Base-by-base conservation (phyloP, 2,113 vertebrate genomes). In the Myrmophylax atrothorax region DNA sequence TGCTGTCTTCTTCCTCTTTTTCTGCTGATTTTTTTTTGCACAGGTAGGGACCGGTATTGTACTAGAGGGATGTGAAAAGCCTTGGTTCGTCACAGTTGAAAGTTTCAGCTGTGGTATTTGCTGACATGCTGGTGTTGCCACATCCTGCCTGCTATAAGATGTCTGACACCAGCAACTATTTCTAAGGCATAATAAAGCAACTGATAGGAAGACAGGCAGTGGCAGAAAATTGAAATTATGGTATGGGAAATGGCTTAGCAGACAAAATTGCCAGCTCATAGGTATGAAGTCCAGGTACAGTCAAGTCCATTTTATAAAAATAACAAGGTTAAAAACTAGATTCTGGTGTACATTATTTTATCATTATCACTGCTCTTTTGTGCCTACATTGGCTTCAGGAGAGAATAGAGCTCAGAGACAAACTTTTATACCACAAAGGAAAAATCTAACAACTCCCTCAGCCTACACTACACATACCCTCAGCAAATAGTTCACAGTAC, bases 131-230 rank as follows among this genome's bases (percentile, higher is more conserved):
- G 1, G 25, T 31, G 63, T 17, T 19, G 49, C 58, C 77, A 68
- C 0, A 0, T 75, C 4, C 5, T 3, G 3, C 58, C 66, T n/a
- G 50, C 50, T 10, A 0, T 8, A 26, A 50, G 59, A 46, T 0
- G 5, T 49, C 44, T 74, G 78, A 58, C 75, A 85, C 24, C 15
- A 47, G 35, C 50, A 80, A n/a, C 37, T 80, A 69, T 38, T 72
- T 79, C 58, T 56, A 77, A 55, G n/a, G 40, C 37, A 37, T 37
- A 80, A 67, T n/a, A 79, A 56, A 74, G 19, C 49, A 56, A 46
- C 26, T 49, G 49, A 37, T 14, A 37, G 23, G 20, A 89, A 60
- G 69, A 66, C 13, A 1, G 2, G 37, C 20, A 68, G 23, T 20
- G 28, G n/a, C 35, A 87, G 68, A 72, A 76, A 81, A 86, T 10